A percentile compares a stretch with the other conserved stretches of the same genome.
phyloP scores from a whole-genome alignment of 2,888 invertebrate genomes.

The Melanostoma scalare region DNA sequence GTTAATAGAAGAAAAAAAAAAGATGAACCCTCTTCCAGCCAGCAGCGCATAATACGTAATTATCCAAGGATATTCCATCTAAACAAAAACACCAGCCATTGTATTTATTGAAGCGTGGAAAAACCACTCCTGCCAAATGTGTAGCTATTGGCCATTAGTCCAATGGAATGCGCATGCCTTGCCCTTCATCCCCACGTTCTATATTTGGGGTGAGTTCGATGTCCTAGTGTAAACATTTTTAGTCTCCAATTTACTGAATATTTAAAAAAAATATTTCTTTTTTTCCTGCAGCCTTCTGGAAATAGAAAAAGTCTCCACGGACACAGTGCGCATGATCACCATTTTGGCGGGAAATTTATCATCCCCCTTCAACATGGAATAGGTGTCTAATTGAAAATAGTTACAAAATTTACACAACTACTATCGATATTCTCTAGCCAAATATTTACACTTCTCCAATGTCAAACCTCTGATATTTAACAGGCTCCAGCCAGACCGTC shows the following conservation, averaged over 20 bases:
- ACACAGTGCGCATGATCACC: conserved; percentile 41
- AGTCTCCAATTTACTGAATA: conserved; percentile 54
- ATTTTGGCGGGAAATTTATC: conserved; percentile 60
- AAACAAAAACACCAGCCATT: conserved; percentile 73
- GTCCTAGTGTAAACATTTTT: conserved; percentile 28
- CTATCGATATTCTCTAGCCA: conserved; percentile 29
- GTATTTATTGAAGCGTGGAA: conserved; percentile 70
- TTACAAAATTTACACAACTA: not conserved
- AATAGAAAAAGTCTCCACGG: conserved; percentile 61
- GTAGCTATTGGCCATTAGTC: conserved; percentile 72
- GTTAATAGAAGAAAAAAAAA: not conserved
- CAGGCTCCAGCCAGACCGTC: not conserved
- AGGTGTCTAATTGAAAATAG: conserved; percentile 24
- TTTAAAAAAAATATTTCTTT: not conserved
- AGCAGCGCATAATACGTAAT: conserved; percentile 59
- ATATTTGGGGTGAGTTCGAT: conserved; percentile 37
- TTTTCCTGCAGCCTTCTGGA: conserved; percentile 9
- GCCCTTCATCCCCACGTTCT: conserved; percentile 27
- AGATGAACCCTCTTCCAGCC: conserved; percentile 12
- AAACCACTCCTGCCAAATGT: conserved; percentile 73
- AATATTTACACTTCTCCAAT: conserved; percentile 24
- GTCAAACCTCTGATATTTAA: not conserved
- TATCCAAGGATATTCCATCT: conserved; percentile 71
- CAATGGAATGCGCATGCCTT: conserved; percentile 62
- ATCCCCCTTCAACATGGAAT: not conserved